Evolutionary conservation across 2,797 vertebrate species (phyloP).

Genomic region (Labroides dimidiatus): DNA sequence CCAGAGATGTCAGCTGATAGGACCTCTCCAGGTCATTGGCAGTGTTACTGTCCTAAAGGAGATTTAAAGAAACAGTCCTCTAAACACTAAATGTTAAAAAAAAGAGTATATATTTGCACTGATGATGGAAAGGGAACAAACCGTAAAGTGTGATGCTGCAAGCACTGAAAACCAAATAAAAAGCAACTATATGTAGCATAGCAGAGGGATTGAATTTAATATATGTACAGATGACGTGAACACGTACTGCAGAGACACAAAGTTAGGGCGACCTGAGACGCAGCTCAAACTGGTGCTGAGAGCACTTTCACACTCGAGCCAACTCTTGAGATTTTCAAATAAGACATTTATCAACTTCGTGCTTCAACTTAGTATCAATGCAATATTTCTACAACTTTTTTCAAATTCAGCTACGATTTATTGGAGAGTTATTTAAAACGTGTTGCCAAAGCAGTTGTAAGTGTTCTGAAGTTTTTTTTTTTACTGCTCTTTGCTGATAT

Average conservation of each 20-base stretch:
- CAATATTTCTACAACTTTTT: constrained; percentile 12
- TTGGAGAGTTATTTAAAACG: constrained; percentile 25
- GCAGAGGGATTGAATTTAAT: constrained; percentile 73
- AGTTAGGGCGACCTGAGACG: constrained; percentile 44
- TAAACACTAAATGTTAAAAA: constrained; percentile 23
- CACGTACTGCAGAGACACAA: constrained; percentile 32
- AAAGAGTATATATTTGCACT: constrained; percentile 79
- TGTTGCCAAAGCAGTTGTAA: constrained; percentile 55
- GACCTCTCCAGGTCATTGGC: constrained; percentile 40
- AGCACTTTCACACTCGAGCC: constrained; percentile 68
- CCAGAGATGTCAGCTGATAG: constrained; percentile 20
- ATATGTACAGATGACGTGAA: constrained; percentile 73
- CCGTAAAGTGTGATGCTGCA: constrained; percentile 76
- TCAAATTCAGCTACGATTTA: constrained; percentile 26
- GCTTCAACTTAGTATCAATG: constrained; percentile 27
- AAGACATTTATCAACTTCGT: not conserved
- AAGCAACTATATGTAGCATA: constrained; percentile 85
- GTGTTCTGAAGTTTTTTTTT: constrained; percentile 15
- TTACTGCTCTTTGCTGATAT: constrained; percentile 10
- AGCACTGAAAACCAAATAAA: constrained; percentile 85
- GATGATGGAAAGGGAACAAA: constrained; percentile 70
- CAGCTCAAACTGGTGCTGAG: constrained; percentile 58
- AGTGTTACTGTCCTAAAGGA: constrained; percentile 55
- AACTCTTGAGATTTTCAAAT: constrained; percentile 56
- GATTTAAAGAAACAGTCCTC: constrained; percentile 42